Percentiles rank a stretch among this genome's conserved stretches.
Conservation (phyloP, 2,888 invertebrate genomes). For the Andrena chrysosceles region DNA sequence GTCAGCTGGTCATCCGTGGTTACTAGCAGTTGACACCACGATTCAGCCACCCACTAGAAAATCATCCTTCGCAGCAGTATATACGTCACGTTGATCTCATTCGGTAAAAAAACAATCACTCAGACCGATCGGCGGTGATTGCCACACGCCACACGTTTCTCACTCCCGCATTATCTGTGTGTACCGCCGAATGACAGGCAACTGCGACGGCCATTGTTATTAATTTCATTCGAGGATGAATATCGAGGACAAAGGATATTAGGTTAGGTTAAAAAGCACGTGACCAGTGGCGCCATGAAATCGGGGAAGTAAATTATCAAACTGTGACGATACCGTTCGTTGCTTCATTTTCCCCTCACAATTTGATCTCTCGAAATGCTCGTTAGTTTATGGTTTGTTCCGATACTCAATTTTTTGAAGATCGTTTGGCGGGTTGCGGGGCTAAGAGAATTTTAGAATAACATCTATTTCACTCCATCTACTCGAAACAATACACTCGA, state of each 20-base stretch:
- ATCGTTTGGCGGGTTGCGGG: background rate
- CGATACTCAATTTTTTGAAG: no score
- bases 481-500: slow-evolving; percentile 16
- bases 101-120: slow-evolving; percentile 46
- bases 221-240: slow-evolving; percentile 64
- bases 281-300: slow-evolving; percentile 64
- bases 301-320: slow-evolving; percentile 39
- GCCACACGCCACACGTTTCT: slow-evolving; percentile 59
- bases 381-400: no score
- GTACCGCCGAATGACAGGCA: slow-evolving; percentile 74
- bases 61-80: slow-evolving; percentile 50
- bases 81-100: slow-evolving; percentile 36
- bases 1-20: slow-evolving; percentile 74
- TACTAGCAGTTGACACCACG: slow-evolving; percentile 59
- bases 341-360: background rate
- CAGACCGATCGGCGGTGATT: slow-evolving; percentile 42
- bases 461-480: slow-evolving; percentile 4
- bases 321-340: background rate
- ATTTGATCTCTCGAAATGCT: no score
- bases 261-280: slow-evolving; percentile 68
- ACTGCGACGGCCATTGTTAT: slow-evolving; percentile 77
- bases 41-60: slow-evolving; percentile 57
- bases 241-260: slow-evolving; percentile 68
- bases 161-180: slow-evolving; percentile 70
- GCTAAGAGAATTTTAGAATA: background rate